Evolutionary conservation across 2,888 invertebrate species (phyloP).

Genomic region (Leptinotarsa rubiginosa): DNA sequence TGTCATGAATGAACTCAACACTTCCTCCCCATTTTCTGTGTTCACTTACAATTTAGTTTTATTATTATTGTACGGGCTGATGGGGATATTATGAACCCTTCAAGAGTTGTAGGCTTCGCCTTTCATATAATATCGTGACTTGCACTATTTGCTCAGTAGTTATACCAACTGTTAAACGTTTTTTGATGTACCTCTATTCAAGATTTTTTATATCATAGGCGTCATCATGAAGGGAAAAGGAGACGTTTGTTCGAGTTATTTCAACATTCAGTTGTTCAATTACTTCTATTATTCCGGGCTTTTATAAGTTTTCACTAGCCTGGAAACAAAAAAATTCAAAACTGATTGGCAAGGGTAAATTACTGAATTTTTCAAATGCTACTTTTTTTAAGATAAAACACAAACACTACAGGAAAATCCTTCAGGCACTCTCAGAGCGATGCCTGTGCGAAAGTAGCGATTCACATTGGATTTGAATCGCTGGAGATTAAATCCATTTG

Average conservation of each 20-base stretch:
- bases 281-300: no score
- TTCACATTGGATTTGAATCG: no score
- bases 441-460: no score
- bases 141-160: conserved; percentile 43
- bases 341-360: no score
- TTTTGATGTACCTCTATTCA: conserved; percentile 38
- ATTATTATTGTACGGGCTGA: conserved; percentile 48
- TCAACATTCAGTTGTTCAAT: no score
- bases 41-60: conserved; percentile 54
- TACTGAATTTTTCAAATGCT: no score
- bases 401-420: no score
- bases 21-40: conserved; percentile 57
- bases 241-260: not conserved
- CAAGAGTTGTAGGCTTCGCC: conserved; percentile 56
- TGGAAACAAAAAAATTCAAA: no score
- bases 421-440: no score
- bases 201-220: conserved; percentile 4
- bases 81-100: conserved; percentile 60
- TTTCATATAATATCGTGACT: conserved; percentile 49
- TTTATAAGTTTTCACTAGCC: no score
- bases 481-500: no score
- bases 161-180: conserved; percentile 45
- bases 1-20: conserved; percentile 59
- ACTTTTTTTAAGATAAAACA: no score
- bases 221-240: not conserved